Evolutionary conservation across 2,113 vertebrate species (phyloP).

Genomic region (Catharus bicknelli): DNA sequence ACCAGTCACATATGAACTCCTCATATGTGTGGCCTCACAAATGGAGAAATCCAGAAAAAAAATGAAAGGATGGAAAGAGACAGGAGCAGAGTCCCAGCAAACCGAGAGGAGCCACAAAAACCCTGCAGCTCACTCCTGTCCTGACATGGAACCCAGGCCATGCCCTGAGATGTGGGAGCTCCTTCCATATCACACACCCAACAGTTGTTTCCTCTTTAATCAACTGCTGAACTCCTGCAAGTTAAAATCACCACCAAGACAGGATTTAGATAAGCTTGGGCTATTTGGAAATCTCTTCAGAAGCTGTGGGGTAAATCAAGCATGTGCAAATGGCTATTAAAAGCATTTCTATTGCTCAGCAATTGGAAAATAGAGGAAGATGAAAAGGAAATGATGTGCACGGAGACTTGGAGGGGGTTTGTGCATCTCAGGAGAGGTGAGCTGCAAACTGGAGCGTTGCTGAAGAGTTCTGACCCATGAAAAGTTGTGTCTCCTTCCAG

Average conservation of each 20-base stretch:
- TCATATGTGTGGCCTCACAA: accelerated
- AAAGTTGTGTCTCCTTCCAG: slow-evolving; percentile 26
- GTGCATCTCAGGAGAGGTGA: neutral
- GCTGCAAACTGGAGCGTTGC: slow-evolving; percentile 35
- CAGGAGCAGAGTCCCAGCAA: neutral
- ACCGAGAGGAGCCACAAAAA: neutral
- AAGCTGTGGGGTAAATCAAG: neutral
- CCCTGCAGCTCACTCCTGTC: neutral
- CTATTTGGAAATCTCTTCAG: neutral
- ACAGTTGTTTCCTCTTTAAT: slow-evolving; percentile 5
- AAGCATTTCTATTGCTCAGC: slow-evolving; percentile 17
- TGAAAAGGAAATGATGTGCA: slow-evolving; percentile 47
- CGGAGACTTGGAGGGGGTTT: slow-evolving; percentile 13
- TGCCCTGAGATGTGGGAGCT: neutral
- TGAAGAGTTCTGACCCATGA: slow-evolving; percentile 45
- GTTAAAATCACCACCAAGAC: neutral
- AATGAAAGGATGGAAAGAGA: neutral
- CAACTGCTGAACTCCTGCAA: neutral
- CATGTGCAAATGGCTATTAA: slow-evolving; percentile 3
- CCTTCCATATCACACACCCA: neutral
- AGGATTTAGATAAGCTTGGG: neutral
- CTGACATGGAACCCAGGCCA: accelerated
- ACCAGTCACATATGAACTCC: neutral
- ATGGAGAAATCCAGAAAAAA: neutral
- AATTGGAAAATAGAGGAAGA: slow-evolving; percentile 25